A percentile compares a stretch with the other conserved stretches of the same genome.
These are phyloP conservation scores for Prunella fulvescens DNA, from an alignment of 2,113 vertebrate species.

Conservation along the genomic window DNA sequence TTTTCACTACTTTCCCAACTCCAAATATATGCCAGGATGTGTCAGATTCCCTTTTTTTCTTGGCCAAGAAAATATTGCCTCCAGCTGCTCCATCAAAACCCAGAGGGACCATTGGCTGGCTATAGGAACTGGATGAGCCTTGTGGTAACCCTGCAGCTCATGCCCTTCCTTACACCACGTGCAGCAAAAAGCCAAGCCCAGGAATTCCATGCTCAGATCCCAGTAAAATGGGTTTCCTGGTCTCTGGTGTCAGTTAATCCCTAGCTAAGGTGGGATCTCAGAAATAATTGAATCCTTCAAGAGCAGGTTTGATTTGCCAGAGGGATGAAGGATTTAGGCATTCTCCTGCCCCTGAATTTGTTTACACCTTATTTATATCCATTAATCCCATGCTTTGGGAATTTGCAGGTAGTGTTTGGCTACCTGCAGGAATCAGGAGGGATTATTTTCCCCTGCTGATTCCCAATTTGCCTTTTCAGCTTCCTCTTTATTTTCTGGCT, in stretches of 20 bases:
- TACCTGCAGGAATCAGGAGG: slow-evolving; percentile 1
- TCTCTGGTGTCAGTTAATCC: neutral
- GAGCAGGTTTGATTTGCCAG: neutral
- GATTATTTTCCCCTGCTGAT: slow-evolving; percentile 24
- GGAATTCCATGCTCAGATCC: neutral
- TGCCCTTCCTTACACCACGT: neutral
- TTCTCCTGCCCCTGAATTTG: neutral
- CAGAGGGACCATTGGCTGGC: neutral
- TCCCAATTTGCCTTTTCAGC: neutral
- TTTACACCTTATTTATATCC: slow-evolving; percentile 3
- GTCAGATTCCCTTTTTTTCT: neutral
- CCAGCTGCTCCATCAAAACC: neutral
- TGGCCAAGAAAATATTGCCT: neutral
- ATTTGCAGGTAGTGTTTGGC: neutral
- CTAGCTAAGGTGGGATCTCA: neutral
- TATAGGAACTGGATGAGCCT: neutral
- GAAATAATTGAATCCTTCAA: slow-evolving; percentile 3
- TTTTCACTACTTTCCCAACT: neutral
- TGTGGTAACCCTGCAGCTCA: neutral
- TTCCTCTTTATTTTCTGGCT: neutral
- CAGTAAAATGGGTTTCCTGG: neutral
- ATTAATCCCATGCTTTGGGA: neutral
- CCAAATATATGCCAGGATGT: neutral
- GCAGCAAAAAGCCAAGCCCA: neutral
- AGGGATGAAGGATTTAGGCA: neutral